Percentiles rank a stretch among this genome's conserved stretches.
phyloP scores from a whole-genome alignment of 2,113 vertebrate species.

The Phalacrocorax brasilianus region DNA sequence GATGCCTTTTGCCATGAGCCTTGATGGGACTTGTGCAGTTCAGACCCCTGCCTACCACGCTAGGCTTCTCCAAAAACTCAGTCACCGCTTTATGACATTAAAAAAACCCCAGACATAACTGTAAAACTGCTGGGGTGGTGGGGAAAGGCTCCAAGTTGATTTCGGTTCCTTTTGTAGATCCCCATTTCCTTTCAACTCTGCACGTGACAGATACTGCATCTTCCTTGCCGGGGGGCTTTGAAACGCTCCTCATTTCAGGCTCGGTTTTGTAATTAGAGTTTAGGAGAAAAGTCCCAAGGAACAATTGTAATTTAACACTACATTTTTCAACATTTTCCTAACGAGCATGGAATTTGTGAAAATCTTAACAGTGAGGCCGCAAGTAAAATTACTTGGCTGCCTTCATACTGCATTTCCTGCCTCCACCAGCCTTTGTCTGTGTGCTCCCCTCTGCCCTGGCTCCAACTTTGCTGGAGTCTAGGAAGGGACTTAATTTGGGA shows the following conservation, averaged over 20 bases:
- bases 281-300: not conserved
- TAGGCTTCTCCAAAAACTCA: not conserved
- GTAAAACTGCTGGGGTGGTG: not conserved
- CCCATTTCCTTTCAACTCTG: not conserved
- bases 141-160: not conserved
- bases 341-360: not conserved
- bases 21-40: not conserved
- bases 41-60: not conserved
- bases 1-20: not conserved
- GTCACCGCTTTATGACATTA: not conserved
- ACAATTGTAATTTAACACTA: not conserved
- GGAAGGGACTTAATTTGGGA: not conserved
- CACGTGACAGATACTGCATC: not conserved
- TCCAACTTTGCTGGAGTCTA: fast-evolving
- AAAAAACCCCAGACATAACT: not conserved
- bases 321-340: not conserved
- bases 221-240: not conserved
- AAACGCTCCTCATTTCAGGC: not conserved
- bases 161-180: not conserved
- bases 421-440: not conserved
- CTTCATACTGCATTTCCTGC: not conserved
- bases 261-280: not conserved
- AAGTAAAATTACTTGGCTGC: not conserved
- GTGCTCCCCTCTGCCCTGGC: not conserved
- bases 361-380: not conserved